phyloP scores from a whole-genome alignment of 2,113 vertebrate species.

The Lycaon pictus region DNA sequence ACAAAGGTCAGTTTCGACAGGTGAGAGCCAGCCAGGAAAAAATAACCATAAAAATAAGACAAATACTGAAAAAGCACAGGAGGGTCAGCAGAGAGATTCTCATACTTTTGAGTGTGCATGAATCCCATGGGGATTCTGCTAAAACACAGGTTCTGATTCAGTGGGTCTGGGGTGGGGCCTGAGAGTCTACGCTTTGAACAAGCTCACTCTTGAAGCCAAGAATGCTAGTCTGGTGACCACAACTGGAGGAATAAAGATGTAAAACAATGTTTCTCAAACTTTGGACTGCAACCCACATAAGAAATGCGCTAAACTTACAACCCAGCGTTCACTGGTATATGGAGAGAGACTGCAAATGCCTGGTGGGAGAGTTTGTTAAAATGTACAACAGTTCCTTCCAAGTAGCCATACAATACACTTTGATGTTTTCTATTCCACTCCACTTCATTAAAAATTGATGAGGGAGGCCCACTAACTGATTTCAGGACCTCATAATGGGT shows the following conservation, averaged over 20 bases:
- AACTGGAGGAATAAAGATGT: not conserved
- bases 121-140: not conserved
- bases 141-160: not conserved
- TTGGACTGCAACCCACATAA: not conserved
- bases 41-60: not conserved
- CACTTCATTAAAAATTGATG: not conserved
- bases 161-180: not conserved
- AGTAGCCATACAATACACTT: not conserved
- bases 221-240: not conserved
- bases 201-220: not conserved
- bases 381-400: not conserved
- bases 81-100: not conserved
- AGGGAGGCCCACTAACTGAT: not conserved
- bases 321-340: too few species aligned
- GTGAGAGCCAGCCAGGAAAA: not conserved
- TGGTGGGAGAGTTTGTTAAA: not conserved
- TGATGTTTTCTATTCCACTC: not conserved
- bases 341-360: too few species aligned
- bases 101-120: not conserved
- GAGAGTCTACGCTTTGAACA: not conserved
- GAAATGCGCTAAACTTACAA: not conserved
- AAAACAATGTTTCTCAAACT: not conserved
- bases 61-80: not conserved
- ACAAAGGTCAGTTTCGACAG: slow-evolving; percentile 32
- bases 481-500: not conserved